Evolutionary conservation across 2,113 vertebrate genomes (phyloP).

Genomic region (Alethe castanea): DNA sequence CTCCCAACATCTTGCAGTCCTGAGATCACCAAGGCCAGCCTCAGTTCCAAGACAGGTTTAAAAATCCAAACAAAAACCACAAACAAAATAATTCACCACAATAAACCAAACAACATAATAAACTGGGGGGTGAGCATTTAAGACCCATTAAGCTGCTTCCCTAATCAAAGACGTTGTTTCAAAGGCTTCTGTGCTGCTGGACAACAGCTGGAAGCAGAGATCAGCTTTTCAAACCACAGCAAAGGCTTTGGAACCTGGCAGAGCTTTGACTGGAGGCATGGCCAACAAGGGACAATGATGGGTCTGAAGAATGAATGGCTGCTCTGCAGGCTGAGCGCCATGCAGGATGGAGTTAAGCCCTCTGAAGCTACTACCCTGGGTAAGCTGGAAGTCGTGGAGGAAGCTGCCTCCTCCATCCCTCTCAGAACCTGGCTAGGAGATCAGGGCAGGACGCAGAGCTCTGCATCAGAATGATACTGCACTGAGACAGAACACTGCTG

Average conservation of each 20-base stretch:
- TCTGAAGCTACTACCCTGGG: neutral
- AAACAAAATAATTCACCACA: neutral
- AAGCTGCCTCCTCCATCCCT: neutral
- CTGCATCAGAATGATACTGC: neutral
- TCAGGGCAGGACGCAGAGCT: neutral
- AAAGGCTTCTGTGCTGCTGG: neutral
- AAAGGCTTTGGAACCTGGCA: neutral
- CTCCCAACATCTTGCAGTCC: fast-evolving
- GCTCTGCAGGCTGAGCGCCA: neutral
- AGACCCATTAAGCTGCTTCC: neutral
- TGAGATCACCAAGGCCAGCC: neutral
- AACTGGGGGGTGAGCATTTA: neutral
- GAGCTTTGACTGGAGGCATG: neutral
- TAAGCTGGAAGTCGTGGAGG: neutral
- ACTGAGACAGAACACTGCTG: neutral
- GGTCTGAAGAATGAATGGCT: neutral
- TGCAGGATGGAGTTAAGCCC: fast-evolving
- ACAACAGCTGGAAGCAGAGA: neutral
- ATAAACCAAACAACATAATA: neutral
- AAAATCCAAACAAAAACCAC: neutral
- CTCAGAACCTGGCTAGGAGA: neutral
- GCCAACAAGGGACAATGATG: too few species aligned
- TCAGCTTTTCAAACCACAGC: neutral
- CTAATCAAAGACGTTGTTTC: neutral
- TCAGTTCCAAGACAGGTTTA: neutral